phyloP scores from a whole-genome alignment of 1,140 invertebrate genomes.

The Rhopalosiphum padi region DNA sequence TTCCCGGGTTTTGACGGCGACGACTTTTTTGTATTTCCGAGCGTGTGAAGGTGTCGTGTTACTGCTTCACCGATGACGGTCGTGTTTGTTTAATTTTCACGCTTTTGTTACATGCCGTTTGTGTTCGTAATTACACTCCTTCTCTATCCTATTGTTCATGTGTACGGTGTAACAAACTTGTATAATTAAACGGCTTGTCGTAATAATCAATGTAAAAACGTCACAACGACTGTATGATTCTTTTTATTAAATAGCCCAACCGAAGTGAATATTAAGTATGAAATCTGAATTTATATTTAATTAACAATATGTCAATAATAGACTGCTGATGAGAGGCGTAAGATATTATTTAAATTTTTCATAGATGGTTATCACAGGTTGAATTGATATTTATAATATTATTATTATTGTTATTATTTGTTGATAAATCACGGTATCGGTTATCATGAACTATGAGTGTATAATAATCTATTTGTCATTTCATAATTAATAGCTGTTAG shows the following conservation, averaged over 20 bases:
- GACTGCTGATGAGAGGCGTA: neutral
- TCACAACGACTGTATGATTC: neutral
- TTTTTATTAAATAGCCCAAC: neutral
- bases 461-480: neutral
- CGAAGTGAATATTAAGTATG: neutral
- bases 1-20: neutral
- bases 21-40: neutral
- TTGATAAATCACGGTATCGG: neutral
- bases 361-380: rapidly evolving
- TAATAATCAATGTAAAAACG: neutral
- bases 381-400: too few relatives aligned
- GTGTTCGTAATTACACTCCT: neutral
- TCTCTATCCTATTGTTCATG: neutral
- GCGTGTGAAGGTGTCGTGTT: neutral
- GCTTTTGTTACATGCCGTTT: neutral
- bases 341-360: neutral
- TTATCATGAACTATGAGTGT: neutral
- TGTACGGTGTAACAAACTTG: neutral
- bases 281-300: neutral
- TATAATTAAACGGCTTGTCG: neutral
- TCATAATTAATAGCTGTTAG: neutral
- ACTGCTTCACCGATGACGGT: neutral
- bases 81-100: neutral
- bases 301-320: neutral
- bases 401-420: too few relatives aligned